These are phyloP conservation scores for Mobula hypostoma DNA, from an alignment of 2,113 vertebrate species.

Conservation along the genomic window DNA sequence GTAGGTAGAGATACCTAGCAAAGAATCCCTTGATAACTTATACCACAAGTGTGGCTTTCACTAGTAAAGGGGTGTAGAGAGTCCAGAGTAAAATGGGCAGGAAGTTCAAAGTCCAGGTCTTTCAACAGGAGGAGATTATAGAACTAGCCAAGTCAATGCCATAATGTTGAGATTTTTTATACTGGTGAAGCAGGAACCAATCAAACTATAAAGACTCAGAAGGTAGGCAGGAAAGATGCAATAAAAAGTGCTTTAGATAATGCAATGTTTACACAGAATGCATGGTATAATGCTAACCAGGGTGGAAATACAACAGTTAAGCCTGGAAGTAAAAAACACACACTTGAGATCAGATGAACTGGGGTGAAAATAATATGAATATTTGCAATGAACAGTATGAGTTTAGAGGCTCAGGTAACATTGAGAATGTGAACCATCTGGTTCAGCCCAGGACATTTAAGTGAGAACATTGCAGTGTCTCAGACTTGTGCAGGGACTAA, in stretches of 20 bases:
- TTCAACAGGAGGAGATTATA: not conserved
- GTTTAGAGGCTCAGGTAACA: too few relatives aligned
- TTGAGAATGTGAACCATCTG: not conserved
- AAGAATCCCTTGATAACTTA: not conserved
- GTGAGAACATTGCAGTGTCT: not conserved
- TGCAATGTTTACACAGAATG: not conserved
- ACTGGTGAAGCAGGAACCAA: not conserved
- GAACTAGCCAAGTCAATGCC: not conserved
- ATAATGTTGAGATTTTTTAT: not conserved
- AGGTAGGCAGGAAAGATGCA: not conserved
- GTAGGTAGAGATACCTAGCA: not conserved
- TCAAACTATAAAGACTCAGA: not conserved
- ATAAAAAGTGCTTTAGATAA: not conserved
- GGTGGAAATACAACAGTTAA: not conserved
- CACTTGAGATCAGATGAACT: too few relatives aligned
- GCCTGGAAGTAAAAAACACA: too few relatives aligned
- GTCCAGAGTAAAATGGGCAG: not conserved
- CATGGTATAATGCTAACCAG: not conserved
- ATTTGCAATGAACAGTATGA: too few relatives aligned
- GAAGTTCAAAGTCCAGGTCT: not conserved
- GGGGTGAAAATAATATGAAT: too few relatives aligned
- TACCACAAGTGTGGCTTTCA: not conserved
- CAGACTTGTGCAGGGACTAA: not conserved
- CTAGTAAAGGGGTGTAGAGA: not conserved
- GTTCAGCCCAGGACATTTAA: not conserved